Conservation (phyloP, 2,888 invertebrate genomes). For the Hydroisotoma schaefferi region DNA sequence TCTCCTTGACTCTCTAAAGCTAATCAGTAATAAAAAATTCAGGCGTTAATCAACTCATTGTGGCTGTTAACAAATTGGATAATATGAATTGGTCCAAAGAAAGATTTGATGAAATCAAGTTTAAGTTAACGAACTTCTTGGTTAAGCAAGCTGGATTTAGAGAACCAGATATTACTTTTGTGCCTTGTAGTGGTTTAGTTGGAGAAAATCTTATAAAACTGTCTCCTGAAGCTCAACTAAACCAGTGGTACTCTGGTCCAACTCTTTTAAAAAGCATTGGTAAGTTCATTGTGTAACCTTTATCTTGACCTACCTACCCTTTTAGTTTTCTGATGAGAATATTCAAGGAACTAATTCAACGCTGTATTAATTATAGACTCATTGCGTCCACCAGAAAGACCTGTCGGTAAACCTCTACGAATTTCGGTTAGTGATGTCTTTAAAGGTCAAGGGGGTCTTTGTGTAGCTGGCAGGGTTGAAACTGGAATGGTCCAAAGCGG, state of each 20-base stretch:
- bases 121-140: conserved; percentile 74
- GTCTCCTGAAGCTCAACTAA: conserved; percentile 61
- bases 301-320: neutral
- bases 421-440: conserved; percentile 92
- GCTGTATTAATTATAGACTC: conserved; percentile 57
- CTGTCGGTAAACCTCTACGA: conserved; percentile 81
- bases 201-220: conserved; percentile 81
- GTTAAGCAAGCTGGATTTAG: conserved; percentile 83
- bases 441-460: conserved; percentile 85
- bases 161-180: conserved; percentile 78
- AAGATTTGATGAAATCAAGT: conserved; percentile 83
- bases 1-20: neutral
- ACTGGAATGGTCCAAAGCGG: conserved; percentile 81
- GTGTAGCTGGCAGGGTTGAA: conserved; percentile 86
- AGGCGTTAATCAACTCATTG: conserved; percentile 89
- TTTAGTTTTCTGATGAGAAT: neutral
- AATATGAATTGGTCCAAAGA: conserved; percentile 89
- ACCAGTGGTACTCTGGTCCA: conserved; percentile 74
- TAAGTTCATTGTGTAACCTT: conserved; percentile 49
- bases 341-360: neutral
- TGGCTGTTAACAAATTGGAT: conserved; percentile 96
- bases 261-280: conserved; percentile 80
- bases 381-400: conserved; percentile 80
- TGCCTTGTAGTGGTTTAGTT: conserved; percentile 94
- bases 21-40: conserved; percentile 47